These are phyloP conservation scores for Thelaira solivaga DNA, from an alignment of 2,888 invertebrate genomes.

Conservation along the genomic window DNA sequence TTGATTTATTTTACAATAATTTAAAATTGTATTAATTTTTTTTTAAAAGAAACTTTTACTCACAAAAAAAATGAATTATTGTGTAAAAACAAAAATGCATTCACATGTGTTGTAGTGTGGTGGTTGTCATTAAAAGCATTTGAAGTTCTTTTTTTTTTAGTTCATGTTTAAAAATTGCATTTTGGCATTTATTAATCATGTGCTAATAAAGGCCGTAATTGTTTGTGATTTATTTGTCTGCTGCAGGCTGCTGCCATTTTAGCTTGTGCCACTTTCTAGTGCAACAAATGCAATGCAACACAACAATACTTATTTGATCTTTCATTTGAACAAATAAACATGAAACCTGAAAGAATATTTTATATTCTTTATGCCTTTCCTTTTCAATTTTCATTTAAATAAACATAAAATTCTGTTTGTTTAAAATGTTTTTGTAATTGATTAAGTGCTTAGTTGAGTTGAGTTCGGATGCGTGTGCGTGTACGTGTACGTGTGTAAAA, in stretches of 20 bases:
- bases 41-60: no score
- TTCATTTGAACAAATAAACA: slow-evolving; percentile 33
- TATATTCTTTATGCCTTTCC: no score
- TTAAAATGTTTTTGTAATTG: slow-evolving; percentile 28
- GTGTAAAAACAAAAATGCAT: no score
- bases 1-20: no score
- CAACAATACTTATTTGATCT: slow-evolving; percentile 41
- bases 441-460: slow-evolving; percentile 29
- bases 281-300: slow-evolving; percentile 21
- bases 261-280: neutral
- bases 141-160: neutral
- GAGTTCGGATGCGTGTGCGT: neutral
- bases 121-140: no score
- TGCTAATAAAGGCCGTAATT: slow-evolving; percentile 43
- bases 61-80: no score
- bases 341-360: neutral
- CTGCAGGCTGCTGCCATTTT: neutral
- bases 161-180: slow-evolving; percentile 1
- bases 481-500: neutral
- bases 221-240: slow-evolving; percentile 46
- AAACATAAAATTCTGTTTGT: slow-evolving; percentile 30
- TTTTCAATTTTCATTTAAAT: neutral
- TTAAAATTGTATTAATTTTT: no score
- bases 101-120: no score
- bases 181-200: slow-evolving; percentile 50